phyloP scores from a whole-genome alignment of 2,888 invertebrate genomes.

The Dyspetes luteomarginatus region DNA sequence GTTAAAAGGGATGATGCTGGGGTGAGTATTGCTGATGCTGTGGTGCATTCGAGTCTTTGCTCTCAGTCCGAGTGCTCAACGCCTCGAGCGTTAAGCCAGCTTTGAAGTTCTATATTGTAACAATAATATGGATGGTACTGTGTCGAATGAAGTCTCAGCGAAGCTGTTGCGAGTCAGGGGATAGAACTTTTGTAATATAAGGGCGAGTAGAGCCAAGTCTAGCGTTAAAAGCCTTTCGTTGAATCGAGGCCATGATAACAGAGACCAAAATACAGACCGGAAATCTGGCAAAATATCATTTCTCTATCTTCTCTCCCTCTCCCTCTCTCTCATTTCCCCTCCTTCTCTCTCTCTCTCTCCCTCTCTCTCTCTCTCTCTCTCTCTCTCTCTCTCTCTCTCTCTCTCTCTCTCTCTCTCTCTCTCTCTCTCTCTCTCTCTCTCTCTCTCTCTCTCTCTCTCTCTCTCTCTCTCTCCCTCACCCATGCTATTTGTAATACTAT shows the following conservation, averaged over 20 bases:
- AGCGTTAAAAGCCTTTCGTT: slow-evolving; percentile 26
- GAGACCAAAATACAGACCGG: slow-evolving; percentile 12
- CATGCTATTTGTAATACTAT: no score
- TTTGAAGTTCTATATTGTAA: slow-evolving; percentile 76
- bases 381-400: neutral
- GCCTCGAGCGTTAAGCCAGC: slow-evolving; percentile 74
- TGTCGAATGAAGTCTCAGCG: slow-evolving; percentile 68
- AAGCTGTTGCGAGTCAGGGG: slow-evolving; percentile 41
- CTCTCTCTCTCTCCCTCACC: neutral
- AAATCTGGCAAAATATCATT: slow-evolving; percentile 24
- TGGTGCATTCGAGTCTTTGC: no score
- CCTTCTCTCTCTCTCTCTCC: neutral
- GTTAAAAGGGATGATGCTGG: no score
- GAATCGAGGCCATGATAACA: slow-evolving; percentile 30
- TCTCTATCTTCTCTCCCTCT: neutral
- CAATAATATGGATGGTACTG: slow-evolving; percentile 62
- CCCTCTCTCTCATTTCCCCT: neutral
- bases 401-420: neutral
- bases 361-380: neutral
- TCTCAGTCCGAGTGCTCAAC: slow-evolving; percentile 26
- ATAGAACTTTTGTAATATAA: slow-evolving; percentile 54
- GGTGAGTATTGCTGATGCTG: no score
- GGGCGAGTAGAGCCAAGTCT: slow-evolving; percentile 39
- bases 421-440: neutral
- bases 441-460: neutral